A percentile compares a stretch with the other conserved stretches of the same genome.
These are phyloP conservation scores for Zelleria hepariella DNA, from an alignment of 2,888 invertebrate species.

Conservation along the genomic window DNA sequence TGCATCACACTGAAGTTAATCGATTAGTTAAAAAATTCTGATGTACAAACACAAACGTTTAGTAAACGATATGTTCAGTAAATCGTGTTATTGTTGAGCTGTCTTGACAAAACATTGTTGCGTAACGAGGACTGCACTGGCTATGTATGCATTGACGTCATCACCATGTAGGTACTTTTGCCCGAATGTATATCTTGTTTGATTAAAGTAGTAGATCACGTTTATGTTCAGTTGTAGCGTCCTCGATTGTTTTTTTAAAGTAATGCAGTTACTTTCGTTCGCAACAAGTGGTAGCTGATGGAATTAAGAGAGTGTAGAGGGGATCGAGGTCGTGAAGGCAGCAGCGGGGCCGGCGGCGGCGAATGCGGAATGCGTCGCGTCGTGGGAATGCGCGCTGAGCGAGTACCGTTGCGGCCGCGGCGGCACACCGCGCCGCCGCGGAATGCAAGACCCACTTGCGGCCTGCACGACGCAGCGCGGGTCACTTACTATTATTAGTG, in stretches of 20 bases:
- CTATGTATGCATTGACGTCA: not conserved
- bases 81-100: not conserved
- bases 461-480: constrained; percentile 23
- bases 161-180: too few species aligned
- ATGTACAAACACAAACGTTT: not conserved
- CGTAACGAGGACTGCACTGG: not conserved
- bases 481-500: constrained; percentile 42
- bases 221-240: not conserved
- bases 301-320: constrained; percentile 11
- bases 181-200: too few species aligned
- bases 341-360: constrained; percentile 17
- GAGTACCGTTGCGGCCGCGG: constrained; percentile 53
- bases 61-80: not conserved
- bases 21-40: not conserved
- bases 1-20: too few species aligned
- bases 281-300: constrained; percentile 18
- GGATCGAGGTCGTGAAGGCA: constrained; percentile 44
- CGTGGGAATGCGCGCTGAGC: constrained; percentile 64
- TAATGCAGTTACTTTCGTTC: not conserved
- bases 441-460: constrained; percentile 68
- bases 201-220: not conserved
- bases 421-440: constrained; percentile 31
- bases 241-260: not conserved
- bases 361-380: constrained; percentile 51
- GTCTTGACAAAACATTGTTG: not conserved